A percentile compares a stretch with the other conserved stretches of the same genome.
These are phyloP conservation scores for Elaphurus davidianus DNA, from an alignment of 2,113 vertebrate genomes.

Conservation along the genomic window DNA sequence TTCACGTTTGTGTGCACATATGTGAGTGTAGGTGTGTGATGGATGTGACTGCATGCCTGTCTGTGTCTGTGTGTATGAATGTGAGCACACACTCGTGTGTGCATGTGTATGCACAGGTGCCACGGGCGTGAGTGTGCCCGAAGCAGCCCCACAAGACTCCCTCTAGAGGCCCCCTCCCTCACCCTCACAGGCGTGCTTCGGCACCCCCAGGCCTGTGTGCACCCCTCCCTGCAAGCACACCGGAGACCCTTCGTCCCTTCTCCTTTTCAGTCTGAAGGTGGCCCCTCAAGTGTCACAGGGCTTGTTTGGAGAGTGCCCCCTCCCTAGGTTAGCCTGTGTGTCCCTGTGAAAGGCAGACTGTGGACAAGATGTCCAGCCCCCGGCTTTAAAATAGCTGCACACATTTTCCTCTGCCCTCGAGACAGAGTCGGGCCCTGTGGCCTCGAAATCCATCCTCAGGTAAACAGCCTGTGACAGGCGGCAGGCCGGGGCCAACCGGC, in stretches of 20 bases:
- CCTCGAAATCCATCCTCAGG: slow-evolving; percentile 93
- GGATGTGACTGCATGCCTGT: not conserved
- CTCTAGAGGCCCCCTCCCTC: not conserved
- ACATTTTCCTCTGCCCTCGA: slow-evolving; percentile 82
- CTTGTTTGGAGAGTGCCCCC: slow-evolving; percentile 68
- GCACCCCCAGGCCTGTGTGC: not conserved
- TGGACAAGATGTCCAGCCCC: slow-evolving; percentile 79
- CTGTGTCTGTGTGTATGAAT: not conserved
- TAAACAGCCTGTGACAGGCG: slow-evolving; percentile 88
- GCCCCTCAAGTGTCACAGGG: slow-evolving; percentile 17
- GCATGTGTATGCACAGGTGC: not conserved
- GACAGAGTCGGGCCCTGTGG: slow-evolving; percentile 83
- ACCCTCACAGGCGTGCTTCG: not conserved
- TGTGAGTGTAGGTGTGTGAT: no score
- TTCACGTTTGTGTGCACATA: not conserved
- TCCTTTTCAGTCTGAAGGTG: slow-evolving; percentile 47
- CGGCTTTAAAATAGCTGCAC: slow-evolving; percentile 70
- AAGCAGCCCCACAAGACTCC: not conserved
- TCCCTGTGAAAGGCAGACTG: slow-evolving; percentile 72
- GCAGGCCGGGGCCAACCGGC: slow-evolving; percentile 83
- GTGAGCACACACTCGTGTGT: not conserved
- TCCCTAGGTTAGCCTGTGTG: slow-evolving; percentile 69
- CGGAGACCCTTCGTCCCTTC: not conserved
- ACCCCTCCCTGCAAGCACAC: not conserved
- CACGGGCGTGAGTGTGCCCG: not conserved